Conservation (phyloP, 2,797 vertebrate species). For the Philypnodon macrostomus region DNA sequence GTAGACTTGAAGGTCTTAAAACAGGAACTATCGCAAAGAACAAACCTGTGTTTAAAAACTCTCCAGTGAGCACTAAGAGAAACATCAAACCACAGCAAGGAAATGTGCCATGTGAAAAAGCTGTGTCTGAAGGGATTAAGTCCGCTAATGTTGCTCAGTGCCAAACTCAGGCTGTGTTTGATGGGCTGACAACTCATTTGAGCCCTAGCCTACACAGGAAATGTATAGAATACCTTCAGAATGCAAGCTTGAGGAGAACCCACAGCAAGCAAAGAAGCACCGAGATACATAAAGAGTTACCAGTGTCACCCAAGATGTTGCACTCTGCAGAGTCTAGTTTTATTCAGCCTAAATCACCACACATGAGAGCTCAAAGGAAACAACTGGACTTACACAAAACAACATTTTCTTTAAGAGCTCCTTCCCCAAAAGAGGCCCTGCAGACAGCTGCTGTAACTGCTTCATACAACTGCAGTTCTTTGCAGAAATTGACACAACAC, state of each 20-base stretch:
- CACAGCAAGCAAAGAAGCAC: constrained; percentile 19
- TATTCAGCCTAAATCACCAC: constrained; percentile 9
- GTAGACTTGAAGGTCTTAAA: constrained; percentile 49
- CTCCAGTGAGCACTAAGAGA: constrained; percentile 18
- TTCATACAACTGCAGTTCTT: constrained; percentile 12
- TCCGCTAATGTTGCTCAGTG: constrained; percentile 20
- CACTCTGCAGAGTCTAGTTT: constrained; percentile 15
- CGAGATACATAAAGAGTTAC: constrained; percentile 13
- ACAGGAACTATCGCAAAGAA: constrained; percentile 39
- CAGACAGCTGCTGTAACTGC: constrained; percentile 8
- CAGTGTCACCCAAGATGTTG: background rate
- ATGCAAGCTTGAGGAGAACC: constrained; percentile 13
- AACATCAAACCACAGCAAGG: constrained; percentile 31
- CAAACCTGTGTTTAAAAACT: constrained; percentile 29
- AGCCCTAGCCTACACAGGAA: constrained; percentile 32
- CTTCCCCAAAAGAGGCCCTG: constrained; percentile 12
- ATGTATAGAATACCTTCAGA: constrained; percentile 22
- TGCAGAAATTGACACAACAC: constrained; percentile 30
- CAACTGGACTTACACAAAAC: constrained; percentile 11
- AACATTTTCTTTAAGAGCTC: constrained; percentile 15
- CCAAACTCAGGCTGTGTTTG: constrained; percentile 33
- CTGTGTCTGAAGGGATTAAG: constrained; percentile 31
- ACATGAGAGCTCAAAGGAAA: constrained; percentile 31
- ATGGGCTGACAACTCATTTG: constrained; percentile 14
- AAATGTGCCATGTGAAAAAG: constrained; percentile 16